phyloP scores from a whole-genome alignment of 2,888 invertebrate genomes.

The Patella depressa region DNA sequence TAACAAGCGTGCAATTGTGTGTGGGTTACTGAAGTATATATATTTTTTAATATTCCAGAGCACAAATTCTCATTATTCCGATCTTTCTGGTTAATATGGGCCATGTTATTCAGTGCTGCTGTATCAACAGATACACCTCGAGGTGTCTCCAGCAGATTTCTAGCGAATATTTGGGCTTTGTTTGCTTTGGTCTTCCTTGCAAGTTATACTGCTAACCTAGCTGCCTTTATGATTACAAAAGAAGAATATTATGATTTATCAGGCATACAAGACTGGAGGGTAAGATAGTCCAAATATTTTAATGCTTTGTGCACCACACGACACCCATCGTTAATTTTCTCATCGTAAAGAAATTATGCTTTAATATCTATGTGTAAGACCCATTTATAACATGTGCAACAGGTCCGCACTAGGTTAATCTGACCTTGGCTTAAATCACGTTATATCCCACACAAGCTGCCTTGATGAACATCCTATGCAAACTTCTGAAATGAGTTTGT shows the following conservation, averaged over 20 bases:
- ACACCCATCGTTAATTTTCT: too few relatives aligned
- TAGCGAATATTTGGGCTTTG: constrained; percentile 71
- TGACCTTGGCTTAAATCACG: too few relatives aligned
- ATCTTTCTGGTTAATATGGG: constrained; percentile 99
- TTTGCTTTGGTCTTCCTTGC: constrained; percentile 99
- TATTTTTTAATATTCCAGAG: constrained; percentile 47
- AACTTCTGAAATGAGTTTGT: too few relatives aligned
- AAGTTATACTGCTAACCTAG: constrained; percentile 99
- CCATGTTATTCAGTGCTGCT: constrained; percentile 96
- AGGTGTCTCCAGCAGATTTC: constrained; percentile 88
- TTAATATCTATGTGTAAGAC: too few relatives aligned
- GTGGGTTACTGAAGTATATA: too few relatives aligned
- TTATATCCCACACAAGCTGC: too few relatives aligned
- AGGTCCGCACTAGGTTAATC: too few relatives aligned
- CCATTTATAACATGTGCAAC: too few relatives aligned
- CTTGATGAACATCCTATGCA: too few relatives aligned
- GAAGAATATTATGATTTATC: constrained; percentile 94
- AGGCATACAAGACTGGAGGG: constrained; percentile 84
- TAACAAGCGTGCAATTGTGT: too few relatives aligned
- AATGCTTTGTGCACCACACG: background rate
- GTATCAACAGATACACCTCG: constrained; percentile 97
- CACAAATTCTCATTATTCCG: constrained; percentile 81
- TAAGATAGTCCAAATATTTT: constrained; percentile 54
- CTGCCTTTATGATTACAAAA: constrained; percentile 99
- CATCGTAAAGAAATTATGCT: too few relatives aligned